These are phyloP conservation scores for Bos javanicus DNA, from an alignment of 2,113 vertebrate species.

Conservation along the genomic window DNA sequence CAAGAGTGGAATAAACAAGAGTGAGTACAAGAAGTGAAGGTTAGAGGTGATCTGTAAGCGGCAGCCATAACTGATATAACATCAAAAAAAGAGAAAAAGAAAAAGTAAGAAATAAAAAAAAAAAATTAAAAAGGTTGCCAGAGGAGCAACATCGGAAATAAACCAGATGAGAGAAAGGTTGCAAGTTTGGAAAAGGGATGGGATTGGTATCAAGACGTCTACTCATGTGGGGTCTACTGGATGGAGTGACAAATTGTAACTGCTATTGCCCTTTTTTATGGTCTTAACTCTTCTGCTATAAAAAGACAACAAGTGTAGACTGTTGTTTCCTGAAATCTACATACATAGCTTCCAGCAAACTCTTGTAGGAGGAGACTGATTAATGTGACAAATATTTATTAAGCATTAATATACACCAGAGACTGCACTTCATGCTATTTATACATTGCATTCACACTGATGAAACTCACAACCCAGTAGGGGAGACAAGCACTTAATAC, in stretches of 20 bases:
- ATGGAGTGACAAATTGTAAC: background rate
- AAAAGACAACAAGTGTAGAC: background rate
- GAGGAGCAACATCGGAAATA: background rate
- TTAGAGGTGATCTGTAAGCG: background rate
- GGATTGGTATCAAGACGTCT: background rate
- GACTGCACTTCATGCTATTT: background rate
- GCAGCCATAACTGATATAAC: background rate
- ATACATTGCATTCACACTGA: background rate
- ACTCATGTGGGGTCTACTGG: too few species aligned
- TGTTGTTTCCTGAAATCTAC: background rate
- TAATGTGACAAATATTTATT: conserved; percentile 18
- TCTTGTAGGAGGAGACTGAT: background rate
- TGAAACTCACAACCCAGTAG: background rate
- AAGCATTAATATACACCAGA: background rate
- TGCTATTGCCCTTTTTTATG: background rate
- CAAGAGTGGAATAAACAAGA: background rate
- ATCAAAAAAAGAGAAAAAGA: background rate
- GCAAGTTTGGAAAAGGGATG: background rate
- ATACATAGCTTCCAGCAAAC: background rate
- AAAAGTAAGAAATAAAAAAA: background rate
- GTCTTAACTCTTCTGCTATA: background rate
- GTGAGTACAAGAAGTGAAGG: background rate
- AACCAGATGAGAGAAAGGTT: background rate
- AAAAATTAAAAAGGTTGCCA: background rate
- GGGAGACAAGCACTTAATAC: background rate